Base-by-base conservation (phyloP, 2,113 vertebrate genomes). In the Monopterus albus region DNA sequence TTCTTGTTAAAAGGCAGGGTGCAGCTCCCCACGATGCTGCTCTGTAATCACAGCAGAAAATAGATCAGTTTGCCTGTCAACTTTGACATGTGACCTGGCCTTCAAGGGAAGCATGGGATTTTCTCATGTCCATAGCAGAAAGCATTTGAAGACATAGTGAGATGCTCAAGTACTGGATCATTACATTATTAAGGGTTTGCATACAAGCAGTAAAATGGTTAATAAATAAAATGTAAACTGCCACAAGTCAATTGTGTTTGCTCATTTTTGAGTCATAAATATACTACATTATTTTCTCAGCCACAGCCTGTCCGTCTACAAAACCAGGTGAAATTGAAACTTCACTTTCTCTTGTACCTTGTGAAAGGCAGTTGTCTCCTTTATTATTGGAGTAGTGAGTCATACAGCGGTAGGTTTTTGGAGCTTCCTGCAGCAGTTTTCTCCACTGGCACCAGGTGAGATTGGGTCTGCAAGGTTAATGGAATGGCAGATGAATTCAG, bases 1-100 rank as follows among this genome's bases (percentile, higher is more conserved):
- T 74, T 77, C 58, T 57, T 56, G 18, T 47, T 53, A 39, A 61
- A 75, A 69, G 58, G 56, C 20, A 14, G 31, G 51, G 63, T 55
- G 66, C 50, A 60, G 55, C 52, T 76, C 68, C 63, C 33, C 74
- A 33, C 13, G 45, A 69, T 21, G 64, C 72, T 64, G 47, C 74
- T 72, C 80, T 88, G 58, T 90, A 88, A 87, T 88, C 86, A 85
- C 58, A 69, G 70, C 51, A 81, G 68, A 80, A 89, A 84, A 71
- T 61, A 72, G 70, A 50, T 62, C 7, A 0, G 38, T 67, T 68
- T 69, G 40, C 11, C 38, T 50, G n/a, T 83, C 55, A 81, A 66
- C 65, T 75, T 46, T 80, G 74, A 89, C 79, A 53, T 57, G 53
- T 68, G 68, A 75, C 61, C 75, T 57, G 5, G 4, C 13, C 55